Base-by-base conservation (phyloP, 2,797 vertebrate genomes). In the Notoglanidium macrostoma region DNA sequence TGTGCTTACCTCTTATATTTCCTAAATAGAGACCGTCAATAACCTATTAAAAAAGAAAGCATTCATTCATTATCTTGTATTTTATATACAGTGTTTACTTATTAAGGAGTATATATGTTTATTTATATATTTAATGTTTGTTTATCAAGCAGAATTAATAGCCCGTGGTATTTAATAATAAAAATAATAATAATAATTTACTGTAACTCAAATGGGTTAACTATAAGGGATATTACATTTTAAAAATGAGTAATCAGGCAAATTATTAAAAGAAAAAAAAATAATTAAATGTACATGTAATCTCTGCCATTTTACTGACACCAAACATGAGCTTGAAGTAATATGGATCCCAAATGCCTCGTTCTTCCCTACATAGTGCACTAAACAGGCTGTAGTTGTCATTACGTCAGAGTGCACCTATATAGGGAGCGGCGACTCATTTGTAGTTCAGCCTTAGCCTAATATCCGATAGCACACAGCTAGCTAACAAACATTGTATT, bases 21-120 rank as follows among this genome's bases (percentile, higher is more conserved):
- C 97, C 97, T 0, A 98, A 96, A 90, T 97, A 97, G 77, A 98
- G 96, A 8, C 97, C 97, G 78, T 95, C 92, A 68, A 97, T 93
- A 85, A 98, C 92, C 97, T 98, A 92, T 88, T 91, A 3, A 77
- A 54, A 87, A 85, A 76, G 21, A 40, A 84, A 19, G 84, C 7
- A 85, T 65, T 65, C 7, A 17, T 76, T 46, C 1, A 44, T 35
- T 21, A 9, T 40, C 0, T 10, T 49, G 44, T 65, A 63, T 80
- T 23, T 5, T 6, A 26, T 15, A 72, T 44, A 35, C 12, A 78
- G 15, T 35, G 32, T 4, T 14, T 6, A 26, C 35, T 72, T 23
- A 40, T 44, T 44, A 35, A 32, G 1, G 2, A 70, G 1, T 5
- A 12, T 78, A 57, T 12, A 78, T 57, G 12, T 46, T 26, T 19